Conservation (phyloP, 2,113 vertebrate genomes). For the Paramormyrops kingsleyae region DNA sequence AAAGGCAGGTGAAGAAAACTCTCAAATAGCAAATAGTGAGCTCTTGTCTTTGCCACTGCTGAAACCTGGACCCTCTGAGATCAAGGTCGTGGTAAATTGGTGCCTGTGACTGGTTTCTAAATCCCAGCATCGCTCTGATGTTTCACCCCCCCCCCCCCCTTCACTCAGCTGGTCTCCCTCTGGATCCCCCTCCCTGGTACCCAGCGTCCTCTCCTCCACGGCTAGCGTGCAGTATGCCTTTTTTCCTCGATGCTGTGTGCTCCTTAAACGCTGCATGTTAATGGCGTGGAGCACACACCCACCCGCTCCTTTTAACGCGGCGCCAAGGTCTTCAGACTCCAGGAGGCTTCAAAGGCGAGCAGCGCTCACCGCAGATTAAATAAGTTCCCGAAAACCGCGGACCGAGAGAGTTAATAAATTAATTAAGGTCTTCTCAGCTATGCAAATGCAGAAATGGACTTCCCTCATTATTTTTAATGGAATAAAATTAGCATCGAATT, state of each 20-base stretch:
- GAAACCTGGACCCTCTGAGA: neutral
- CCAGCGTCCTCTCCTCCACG: neutral
- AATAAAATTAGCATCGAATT: constrained; percentile 39
- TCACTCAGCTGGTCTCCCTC: neutral
- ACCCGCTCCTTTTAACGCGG: neutral
- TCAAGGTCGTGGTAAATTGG: neutral
- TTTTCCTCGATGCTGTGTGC: neutral
- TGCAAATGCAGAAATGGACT: constrained; percentile 35
- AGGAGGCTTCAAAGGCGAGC: neutral
- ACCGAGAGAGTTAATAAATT: constrained; percentile 29
- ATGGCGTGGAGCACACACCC: neutral
- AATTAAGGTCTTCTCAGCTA: constrained; percentile 34
- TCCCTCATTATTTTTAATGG: constrained; percentile 31
- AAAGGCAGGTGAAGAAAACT: neutral
- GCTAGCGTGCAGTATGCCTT: neutral
- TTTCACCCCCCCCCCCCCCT: neutral
- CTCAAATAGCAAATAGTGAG: neutral
- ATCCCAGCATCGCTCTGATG: neutral
- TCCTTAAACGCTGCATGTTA: neutral
- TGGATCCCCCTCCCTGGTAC: neutral
- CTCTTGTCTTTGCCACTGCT: neutral
- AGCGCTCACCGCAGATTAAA: neutral
- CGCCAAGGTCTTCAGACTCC: neutral
- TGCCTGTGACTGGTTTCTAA: neutral
- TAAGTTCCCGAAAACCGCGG: neutral